Conservation (phyloP, 2,797 vertebrate genomes). For the Oreortyx pictus region DNA sequence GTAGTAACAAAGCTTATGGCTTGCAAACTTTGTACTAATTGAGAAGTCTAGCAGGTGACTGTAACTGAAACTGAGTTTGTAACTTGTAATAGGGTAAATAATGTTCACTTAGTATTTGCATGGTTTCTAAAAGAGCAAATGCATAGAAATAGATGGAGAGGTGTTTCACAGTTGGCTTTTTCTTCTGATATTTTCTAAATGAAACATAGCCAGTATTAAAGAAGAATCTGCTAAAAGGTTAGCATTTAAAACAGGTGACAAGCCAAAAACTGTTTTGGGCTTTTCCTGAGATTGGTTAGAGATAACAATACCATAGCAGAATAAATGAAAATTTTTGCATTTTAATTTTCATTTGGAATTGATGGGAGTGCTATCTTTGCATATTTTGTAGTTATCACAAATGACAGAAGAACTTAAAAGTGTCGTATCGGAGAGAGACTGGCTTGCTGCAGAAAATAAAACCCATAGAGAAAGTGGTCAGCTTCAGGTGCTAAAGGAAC, state of each 20-base stretch:
- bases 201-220: background rate
- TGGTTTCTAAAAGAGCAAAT: background rate
- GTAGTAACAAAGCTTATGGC: background rate
- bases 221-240: background rate
- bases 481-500: constrained; percentile 8
- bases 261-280: background rate
- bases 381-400: background rate
- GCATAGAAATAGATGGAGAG: background rate
- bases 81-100: fast-evolving
- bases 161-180: background rate
- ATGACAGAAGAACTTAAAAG: constrained; percentile 38
- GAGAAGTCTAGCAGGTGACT: fast-evolving
- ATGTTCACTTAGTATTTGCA: background rate
- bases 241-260: background rate
- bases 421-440: constrained; percentile 13
- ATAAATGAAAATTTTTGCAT: background rate
- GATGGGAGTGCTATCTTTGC: background rate
- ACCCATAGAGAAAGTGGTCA: background rate
- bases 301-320: background rate
- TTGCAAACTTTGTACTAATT: fast-evolving
- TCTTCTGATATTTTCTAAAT: background rate
- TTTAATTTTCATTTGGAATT: background rate
- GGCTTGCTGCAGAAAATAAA: background rate
- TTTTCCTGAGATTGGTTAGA: background rate
- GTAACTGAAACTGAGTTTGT: background rate